Base-by-base conservation (phyloP, 2,113 vertebrate species). In the Etheostoma spectabile region DNA sequence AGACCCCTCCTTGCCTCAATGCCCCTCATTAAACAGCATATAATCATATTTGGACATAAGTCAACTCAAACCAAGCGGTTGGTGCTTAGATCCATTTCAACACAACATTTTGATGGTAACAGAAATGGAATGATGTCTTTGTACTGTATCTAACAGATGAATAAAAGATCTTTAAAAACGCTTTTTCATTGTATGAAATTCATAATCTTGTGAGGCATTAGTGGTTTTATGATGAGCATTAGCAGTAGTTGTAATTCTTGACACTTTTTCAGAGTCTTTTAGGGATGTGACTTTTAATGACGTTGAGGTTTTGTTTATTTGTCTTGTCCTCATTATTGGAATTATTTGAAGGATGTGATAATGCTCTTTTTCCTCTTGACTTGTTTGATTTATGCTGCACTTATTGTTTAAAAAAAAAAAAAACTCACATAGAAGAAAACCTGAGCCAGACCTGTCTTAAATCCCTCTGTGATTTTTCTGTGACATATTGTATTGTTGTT, bases 391-490 rank as follows among this genome's bases (percentile, higher is more conserved):
- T 91, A 84, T 91, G 91, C 91, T 94, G 93, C 94, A 95, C 90
- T 94, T 89, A 93, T 89, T 92, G 90, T 95, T 95, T 90, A 35
- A 67, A 49, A 64, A 53, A 22, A 72, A 86, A 89, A 89, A 92
- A 71, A 93, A 86, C 74, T 91, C 77, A 82, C 85, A 85, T 93
- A 90, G 88, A 91, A 93, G 92, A 92, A 86, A 86, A 94, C 88
- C 94, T 94, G 94, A 95, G 95, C 94, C 94, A 93, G 92, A 95
- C 93, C 92, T 94, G 94, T 95, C 94, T 96, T 95, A 94, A 95
- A 95, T 85, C 89, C 92, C 91, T 93, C 88, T 95, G 94, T 96
- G 95, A 93, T 94, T 91, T 92, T 93, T 94, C 93, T 93, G 95
- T 95, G 95, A 94, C 89, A 95, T 95, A 95, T 90, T 94, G 94